phyloP scores from a whole-genome alignment of 2,888 invertebrate species.

The Caenorhabditis zanzibari region DNA sequence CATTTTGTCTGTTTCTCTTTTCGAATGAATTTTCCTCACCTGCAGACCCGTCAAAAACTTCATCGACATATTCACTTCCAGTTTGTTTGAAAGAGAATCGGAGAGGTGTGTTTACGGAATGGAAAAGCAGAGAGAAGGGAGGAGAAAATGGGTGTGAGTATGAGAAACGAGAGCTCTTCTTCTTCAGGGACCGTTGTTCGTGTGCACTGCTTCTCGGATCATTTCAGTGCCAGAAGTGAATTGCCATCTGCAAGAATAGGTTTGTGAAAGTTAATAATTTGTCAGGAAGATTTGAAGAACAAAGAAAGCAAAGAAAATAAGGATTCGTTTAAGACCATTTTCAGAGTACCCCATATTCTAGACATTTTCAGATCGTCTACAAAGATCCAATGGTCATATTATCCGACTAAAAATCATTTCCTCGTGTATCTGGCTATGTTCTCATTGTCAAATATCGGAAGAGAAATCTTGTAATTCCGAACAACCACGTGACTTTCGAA shows the following conservation, averaged over 20 bases:
- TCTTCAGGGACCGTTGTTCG: slow-evolving; percentile 51
- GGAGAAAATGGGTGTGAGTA: background rate
- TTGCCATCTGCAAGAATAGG: slow-evolving; percentile 49
- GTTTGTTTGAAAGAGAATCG: slow-evolving; percentile 32
- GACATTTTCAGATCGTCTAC: background rate
- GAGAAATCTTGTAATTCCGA: background rate
- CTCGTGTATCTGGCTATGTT: background rate
- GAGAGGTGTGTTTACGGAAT: slow-evolving; percentile 30
- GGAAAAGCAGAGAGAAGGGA: slow-evolving; percentile 29
- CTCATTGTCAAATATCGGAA: background rate
- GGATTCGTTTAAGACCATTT: background rate
- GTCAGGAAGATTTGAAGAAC: background rate
- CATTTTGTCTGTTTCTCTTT: slow-evolving; percentile 10
- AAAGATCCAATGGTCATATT: background rate
- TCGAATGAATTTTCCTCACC: slow-evolving; percentile 52
- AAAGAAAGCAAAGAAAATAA: background rate
- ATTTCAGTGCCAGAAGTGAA: slow-evolving; percentile 62
- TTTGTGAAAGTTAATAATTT: background rate
- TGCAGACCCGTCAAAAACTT: slow-evolving; percentile 77
- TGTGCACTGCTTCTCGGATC: slow-evolving; percentile 37
- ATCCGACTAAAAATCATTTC: background rate
- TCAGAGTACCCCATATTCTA: background rate
- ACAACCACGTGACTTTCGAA: slow-evolving; percentile 40
- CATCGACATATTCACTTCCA: slow-evolving; percentile 74
- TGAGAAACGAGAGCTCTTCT: slow-evolving; percentile 27